Evolutionary conservation across 2,888 invertebrate genomes (phyloP).

Genomic region (Scelioninae gen. 1): DNA sequence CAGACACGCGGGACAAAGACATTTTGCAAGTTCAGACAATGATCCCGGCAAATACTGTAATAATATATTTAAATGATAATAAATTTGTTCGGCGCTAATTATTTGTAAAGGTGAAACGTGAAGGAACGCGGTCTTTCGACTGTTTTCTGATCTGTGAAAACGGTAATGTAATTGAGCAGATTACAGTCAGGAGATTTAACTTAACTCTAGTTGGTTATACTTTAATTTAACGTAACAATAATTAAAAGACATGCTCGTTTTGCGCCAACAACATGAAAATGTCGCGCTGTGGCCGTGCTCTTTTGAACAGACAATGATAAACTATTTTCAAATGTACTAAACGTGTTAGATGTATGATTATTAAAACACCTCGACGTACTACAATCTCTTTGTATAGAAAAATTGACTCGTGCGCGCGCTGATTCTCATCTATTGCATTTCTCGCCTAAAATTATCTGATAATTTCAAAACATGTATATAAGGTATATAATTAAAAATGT

Average conservation of each 20-base stretch:
- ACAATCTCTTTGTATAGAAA: too few species aligned
- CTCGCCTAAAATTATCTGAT: not conserved
- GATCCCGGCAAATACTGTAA: not conserved
- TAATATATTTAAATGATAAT: slow-evolving; percentile 16
- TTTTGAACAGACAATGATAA: slow-evolving; percentile 51
- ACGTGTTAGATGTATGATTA: slow-evolving; percentile 50
- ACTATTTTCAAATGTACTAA: slow-evolving; percentile 44
- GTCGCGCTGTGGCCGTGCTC: slow-evolving; percentile 47
- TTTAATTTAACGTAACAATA: slow-evolving; percentile 5
- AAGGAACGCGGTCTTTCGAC: not conserved
- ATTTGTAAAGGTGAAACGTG: slow-evolving; percentile 29
- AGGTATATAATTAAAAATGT: too few species aligned
- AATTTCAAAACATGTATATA: too few species aligned
- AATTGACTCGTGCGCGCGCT: too few species aligned
- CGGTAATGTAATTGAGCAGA: not conserved
- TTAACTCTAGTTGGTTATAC: not conserved
- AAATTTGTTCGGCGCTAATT: slow-evolving; percentile 24
- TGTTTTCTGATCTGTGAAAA: not conserved
- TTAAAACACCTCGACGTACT: slow-evolving; percentile 9
- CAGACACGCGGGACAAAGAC: slow-evolving; percentile 26
- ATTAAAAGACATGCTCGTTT: slow-evolving; percentile 27
- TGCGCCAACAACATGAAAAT: slow-evolving; percentile 20
- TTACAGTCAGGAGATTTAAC: not conserved
- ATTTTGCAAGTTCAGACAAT: slow-evolving; percentile 3
- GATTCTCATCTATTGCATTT: too few species aligned